Base-by-base conservation (phyloP, 2,113 vertebrate species). In the Raja brachyura region DNA sequence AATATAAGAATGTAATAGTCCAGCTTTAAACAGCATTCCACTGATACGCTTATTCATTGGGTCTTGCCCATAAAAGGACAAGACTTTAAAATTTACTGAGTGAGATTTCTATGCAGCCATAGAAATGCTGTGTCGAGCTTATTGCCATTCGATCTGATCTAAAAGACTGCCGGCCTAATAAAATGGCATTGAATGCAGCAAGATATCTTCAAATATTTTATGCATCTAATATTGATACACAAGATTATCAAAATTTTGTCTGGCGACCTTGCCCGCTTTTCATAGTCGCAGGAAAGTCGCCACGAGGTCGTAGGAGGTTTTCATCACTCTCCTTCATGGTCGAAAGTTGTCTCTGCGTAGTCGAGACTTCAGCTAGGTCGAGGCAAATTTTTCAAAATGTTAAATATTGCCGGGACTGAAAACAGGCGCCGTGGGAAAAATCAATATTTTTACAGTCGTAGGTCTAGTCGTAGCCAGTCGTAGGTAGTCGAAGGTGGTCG, bases 21-120 rank as follows among this genome's bases (percentile, higher is more conserved):
- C 59, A 20, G 28, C 16, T 90, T 70, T 90, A 22, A 8, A 20
- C n/a, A 10, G 66, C 88, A 90, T 90, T 90, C 86, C 86, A 90
- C 86, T 88, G 63, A 39, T 70, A 90, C 10, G n/a, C 31, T 90
- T 73, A 33, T 70, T 70, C 16, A 10, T 22, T 66, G 39, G 8
- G 18, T 73, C 70, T 90, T 90, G 66, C 33, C 88, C 33, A 90
- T 70, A 70, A 48, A 73, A 90, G 88, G 66, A 90, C n/a, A 70
- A 68, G 31, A 73, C 33, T 73, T 73, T 39, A 70, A 73, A 90
- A 90, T 70, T 25, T 31, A 70, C 9, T 1, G n/a, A 68, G 63
- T 22, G n/a, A 22, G 14, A 68, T 88, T 79, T 61, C 59, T 63
- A 13, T 63, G 56, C 28, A 88, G 83, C 56, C 83, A 88, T 14